Percentiles rank a stretch among this genome's conserved stretches.
phyloP scores from a whole-genome alignment of 2,113 vertebrate species.

The Macrotis lagotis region DNA sequence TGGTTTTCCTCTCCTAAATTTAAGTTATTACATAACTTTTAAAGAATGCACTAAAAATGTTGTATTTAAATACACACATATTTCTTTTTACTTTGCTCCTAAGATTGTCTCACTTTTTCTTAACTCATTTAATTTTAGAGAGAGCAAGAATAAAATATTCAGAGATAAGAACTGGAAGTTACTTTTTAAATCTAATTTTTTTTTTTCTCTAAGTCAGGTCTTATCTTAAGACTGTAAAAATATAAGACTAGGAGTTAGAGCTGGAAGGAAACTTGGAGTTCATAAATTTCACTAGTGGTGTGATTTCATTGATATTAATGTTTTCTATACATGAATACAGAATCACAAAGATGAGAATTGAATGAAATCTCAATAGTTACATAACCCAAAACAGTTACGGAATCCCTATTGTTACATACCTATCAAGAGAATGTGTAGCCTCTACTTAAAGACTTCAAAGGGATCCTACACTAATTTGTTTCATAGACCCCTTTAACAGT shows the following conservation, averaged over 20 bases:
- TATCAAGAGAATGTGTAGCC: not conserved
- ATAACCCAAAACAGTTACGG: not conserved
- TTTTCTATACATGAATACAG: not conserved
- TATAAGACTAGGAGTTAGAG: not conserved
- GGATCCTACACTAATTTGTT: not conserved
- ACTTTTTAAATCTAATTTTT: conserved; percentile 26
- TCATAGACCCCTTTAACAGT: not conserved
- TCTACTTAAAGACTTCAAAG: not conserved
- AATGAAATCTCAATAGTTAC: not conserved
- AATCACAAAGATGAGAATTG: not conserved
- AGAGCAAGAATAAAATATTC: not conserved
- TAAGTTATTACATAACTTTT: conserved; percentile 10
- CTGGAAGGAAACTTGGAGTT: not conserved
- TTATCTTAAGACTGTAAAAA: not conserved
- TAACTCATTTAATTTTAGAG: not conserved
- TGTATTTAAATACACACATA: conserved; percentile 28
- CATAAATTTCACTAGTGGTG: not conserved
- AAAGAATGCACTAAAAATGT: not conserved
- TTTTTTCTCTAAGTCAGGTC: not conserved
- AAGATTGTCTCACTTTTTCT: not conserved
- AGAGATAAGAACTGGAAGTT: conserved; percentile 25
- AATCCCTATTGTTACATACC: not conserved
- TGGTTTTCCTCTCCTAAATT: not conserved
- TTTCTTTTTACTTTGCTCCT: conserved; percentile 11
- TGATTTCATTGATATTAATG: not conserved